These are phyloP conservation scores for Stictonetta naevosa DNA, from an alignment of 2,113 vertebrate species.

Conservation along the genomic window DNA sequence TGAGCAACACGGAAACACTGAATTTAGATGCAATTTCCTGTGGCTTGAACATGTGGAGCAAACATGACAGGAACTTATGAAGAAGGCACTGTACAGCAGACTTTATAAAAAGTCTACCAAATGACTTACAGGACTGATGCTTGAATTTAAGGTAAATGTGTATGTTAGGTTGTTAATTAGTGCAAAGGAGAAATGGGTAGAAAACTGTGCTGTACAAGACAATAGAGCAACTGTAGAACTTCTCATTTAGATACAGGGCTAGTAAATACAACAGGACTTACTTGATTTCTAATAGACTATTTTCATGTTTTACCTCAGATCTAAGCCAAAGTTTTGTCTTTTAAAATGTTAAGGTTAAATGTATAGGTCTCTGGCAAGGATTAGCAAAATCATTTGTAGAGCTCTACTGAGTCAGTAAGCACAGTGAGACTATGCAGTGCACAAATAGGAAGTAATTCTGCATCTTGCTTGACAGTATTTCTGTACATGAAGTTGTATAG, in stretches of 20 bases:
- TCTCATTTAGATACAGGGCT: rapidly evolving
- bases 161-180: neutral
- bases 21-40: neutral
- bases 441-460: neutral
- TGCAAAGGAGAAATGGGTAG: neutral
- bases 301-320: neutral
- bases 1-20: neutral
- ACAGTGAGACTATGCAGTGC: neutral
- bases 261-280: neutral
- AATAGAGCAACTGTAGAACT: neutral
- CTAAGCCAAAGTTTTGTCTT: neutral
- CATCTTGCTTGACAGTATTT: neutral
- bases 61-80: neutral
- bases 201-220: neutral
- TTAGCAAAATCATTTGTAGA: neutral
- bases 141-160: neutral
- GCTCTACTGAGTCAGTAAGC: neutral
- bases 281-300: neutral
- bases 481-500: neutral
- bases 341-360: neutral
- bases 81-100: neutral
- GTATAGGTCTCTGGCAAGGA: neutral
- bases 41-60: neutral
- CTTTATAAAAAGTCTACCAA: neutral
- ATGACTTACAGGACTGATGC: neutral